Percentiles rank a stretch among this genome's conserved stretches.
phyloP scores from a whole-genome alignment of 2,113 vertebrate genomes.

The Hemichromis elongatus region DNA sequence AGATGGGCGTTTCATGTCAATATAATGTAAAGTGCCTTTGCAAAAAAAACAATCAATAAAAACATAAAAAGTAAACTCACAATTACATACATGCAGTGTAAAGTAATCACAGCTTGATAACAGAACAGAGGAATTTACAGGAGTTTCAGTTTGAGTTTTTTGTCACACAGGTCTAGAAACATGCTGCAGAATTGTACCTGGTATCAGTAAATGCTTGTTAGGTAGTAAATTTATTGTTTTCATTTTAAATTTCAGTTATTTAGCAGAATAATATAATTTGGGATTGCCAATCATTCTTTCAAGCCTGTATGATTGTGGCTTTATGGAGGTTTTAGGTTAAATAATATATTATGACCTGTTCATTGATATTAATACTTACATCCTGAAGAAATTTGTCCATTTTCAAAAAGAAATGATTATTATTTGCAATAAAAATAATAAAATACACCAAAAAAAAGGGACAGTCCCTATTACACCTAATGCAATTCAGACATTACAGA shows the following conservation, averaged over 20 bases:
- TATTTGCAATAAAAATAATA: not conserved
- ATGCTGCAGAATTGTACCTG: not conserved
- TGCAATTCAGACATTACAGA: not conserved
- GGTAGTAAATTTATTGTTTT: not conserved
- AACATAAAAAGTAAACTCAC: not conserved
- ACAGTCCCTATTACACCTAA: not conserved
- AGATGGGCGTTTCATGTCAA: not conserved
- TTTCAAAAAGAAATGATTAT: not conserved
- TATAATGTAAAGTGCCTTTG: not conserved
- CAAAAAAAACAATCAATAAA: not conserved
- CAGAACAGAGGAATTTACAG: not conserved
- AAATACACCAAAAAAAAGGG: not conserved
- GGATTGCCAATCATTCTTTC: not conserved
- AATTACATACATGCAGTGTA: not conserved
- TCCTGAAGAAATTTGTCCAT: not conserved
- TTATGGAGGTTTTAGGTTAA: not conserved
- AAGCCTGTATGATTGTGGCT: not conserved
- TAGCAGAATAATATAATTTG: not conserved
- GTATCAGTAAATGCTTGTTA: not conserved
- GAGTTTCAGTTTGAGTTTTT: not conserved
- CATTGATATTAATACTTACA: not conserved
- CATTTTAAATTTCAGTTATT: not conserved
- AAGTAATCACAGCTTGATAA: not conserved
- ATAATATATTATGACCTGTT: not conserved
- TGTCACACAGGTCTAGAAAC: not conserved